Evolutionary conservation across 2,888 invertebrate species (phyloP), one percentile per base, ranked within the genome.

Genomic region (Aporophyla lueneburgensis): DNA sequence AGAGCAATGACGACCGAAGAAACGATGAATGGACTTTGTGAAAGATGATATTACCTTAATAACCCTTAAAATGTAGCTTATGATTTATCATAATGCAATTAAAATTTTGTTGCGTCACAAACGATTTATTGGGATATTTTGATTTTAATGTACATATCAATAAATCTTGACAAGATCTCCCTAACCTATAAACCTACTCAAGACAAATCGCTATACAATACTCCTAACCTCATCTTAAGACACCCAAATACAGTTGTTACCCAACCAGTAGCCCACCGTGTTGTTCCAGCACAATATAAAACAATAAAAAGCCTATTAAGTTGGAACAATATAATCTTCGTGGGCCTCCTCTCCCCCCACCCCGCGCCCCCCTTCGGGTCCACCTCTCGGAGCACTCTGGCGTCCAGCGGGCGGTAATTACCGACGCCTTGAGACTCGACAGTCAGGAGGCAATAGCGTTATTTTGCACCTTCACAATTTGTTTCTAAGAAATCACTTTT

Each of bases 241-340:
- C 9, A 40, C 73, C 75, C 68, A 81, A 79, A 76, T n/a, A 71
- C 19, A 49, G 3, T 43, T 24, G 5, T 27, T 63, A 27, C 66
- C 78, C 4, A 85, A 73, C 21, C 53, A 81, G 85, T 74, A 83
- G 75, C 77, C 61, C 5, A 10, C 84, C 75, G 74, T 24, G 63
- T 81, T 78, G 76, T 78, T 73, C 71, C 71, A 86, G 89, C 89
- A 89, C 86, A 89, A 89, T 91, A 90, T 91, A 92, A 93, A 92
- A 92, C 91, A 93, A 93, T 93, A 91, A 93, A 92, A 93, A 91
- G 84, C 91, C 90, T 91, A 93, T 92, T 92, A 93, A 88, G 86
- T 86, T 81, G 84, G 78, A 88, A 91, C 91, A 90, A 91, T 88
- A 89, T 85, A 87, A 87, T 87, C 88, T 79, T 86, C 84, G 76